These are phyloP conservation scores for Nicator chloris DNA, from an alignment of 2,113 vertebrate genomes.

Conservation along the genomic window DNA sequence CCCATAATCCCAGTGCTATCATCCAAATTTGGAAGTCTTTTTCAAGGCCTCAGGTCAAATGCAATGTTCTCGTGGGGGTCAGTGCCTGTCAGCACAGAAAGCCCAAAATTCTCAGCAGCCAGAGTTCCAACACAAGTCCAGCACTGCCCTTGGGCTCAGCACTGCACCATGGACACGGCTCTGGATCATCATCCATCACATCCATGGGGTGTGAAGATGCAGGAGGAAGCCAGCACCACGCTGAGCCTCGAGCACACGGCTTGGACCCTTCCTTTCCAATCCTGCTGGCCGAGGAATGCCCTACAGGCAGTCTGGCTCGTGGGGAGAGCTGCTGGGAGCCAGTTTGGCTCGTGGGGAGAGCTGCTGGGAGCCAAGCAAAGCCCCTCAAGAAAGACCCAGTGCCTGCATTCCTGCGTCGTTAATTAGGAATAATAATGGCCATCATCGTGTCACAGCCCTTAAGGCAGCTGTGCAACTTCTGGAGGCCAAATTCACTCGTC, in stretches of 20 bases:
- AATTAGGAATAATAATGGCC: background rate
- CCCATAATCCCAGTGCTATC: no score
- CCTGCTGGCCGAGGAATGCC: background rate
- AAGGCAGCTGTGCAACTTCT: background rate
- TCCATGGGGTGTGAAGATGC: background rate
- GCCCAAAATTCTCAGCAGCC: no score
- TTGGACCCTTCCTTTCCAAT: background rate
- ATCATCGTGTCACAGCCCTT: background rate
- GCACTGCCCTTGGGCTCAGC: background rate
- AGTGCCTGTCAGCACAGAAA: no score
- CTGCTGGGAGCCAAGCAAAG: background rate
- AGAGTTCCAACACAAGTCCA: no score
- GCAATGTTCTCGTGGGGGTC: no score
- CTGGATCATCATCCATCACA: accelerated
- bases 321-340: background rate
- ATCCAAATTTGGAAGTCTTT: no score
- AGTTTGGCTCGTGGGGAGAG: accelerated
- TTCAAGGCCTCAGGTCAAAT: no score
- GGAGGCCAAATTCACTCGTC: accelerated
- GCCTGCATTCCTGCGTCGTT: accelerated
- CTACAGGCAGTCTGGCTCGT: accelerated
- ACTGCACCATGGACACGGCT: accelerated
- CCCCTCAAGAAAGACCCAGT: background rate
- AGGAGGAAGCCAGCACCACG: accelerated
- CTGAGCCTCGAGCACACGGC: accelerated